These are phyloP conservation scores for Oceanodroma tethys DNA, from an alignment of 2,113 vertebrate genomes.

Conservation along the genomic window DNA sequence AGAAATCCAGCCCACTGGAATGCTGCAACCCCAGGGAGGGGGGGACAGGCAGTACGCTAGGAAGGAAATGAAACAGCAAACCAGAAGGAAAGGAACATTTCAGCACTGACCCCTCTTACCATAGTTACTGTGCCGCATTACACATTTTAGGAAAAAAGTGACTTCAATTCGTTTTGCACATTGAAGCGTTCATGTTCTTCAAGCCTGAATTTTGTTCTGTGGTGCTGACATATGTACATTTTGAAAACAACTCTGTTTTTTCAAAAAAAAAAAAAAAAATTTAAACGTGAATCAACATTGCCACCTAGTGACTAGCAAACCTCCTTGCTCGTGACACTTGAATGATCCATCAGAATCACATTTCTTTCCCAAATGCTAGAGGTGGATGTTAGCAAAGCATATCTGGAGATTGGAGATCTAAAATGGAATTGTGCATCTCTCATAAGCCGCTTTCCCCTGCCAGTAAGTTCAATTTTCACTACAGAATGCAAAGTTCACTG, in stretches of 20 bases:
- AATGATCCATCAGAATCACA: accelerated
- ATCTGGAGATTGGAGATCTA: neutral
- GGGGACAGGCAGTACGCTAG: neutral
- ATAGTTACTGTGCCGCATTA: neutral
- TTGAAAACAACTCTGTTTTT: neutral
- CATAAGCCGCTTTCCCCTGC: neutral
- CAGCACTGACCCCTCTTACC: neutral
- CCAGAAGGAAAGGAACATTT: conserved; percentile 18
- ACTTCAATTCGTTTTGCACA: neutral
- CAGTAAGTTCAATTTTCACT: neutral
- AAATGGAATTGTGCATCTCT: neutral
- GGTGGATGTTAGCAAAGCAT: neutral
- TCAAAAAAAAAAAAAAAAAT: neutral
- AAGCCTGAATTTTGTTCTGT: neutral
- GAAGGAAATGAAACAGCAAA: conserved; percentile 50
- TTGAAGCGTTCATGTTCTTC: neutral
- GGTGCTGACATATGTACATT: conserved; percentile 23
- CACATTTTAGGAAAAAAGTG: neutral
- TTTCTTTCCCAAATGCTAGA: neutral
- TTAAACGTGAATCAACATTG: conserved; percentile 10
- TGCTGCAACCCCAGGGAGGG: neutral
- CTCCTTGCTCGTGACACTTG: neutral
- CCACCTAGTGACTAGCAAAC: conserved; percentile 59
- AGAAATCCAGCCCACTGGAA: conserved; percentile 56
- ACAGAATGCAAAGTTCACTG: neutral